A percentile compares a stretch with the other conserved stretches of the same genome.
phyloP scores from a whole-genome alignment of 2,888 invertebrate species.

The Uropetala carovei region DNA sequence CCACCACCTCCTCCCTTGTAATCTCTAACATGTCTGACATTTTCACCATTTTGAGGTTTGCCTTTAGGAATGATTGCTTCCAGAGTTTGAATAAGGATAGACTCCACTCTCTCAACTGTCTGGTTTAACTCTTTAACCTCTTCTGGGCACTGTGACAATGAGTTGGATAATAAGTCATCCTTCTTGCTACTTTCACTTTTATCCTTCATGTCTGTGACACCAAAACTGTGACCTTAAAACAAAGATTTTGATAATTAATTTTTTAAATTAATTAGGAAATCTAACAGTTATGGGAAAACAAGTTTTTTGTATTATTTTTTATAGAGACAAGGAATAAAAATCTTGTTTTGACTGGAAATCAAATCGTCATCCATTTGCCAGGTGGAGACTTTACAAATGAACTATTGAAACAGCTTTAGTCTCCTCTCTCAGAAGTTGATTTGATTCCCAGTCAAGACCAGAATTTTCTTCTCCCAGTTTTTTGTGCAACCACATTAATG shows the following conservation, averaged over 20 bases:
- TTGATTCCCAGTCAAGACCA: too few relatives aligned
- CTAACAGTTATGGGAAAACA: not conserved
- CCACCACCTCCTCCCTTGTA: not conserved
- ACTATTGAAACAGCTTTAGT: too few relatives aligned
- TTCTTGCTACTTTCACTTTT: slow-evolving; percentile 17
- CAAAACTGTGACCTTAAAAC: slow-evolving; percentile 27
- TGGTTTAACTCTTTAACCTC: slow-evolving; percentile 32
- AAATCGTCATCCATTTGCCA: too few relatives aligned
- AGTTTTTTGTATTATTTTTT: too few relatives aligned
- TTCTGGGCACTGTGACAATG: not conserved
- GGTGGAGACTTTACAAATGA: too few relatives aligned
- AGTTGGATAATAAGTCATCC: not conserved
- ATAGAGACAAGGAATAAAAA: too few relatives aligned
- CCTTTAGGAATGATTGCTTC: not conserved
- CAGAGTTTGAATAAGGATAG: not conserved
- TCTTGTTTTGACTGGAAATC: too few relatives aligned
- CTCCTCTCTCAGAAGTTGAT: too few relatives aligned
- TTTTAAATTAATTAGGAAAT: not conserved
- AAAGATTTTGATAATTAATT: not conserved
- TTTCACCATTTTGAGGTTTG: not conserved
- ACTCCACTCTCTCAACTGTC: slow-evolving; percentile 38
- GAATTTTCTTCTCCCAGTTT: too few relatives aligned
- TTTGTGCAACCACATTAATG: too few relatives aligned
- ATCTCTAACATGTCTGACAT: not conserved
- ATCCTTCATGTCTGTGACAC: not conserved